These are phyloP conservation scores for Litocranius walleri DNA, from an alignment of 2,113 vertebrate species.

Conservation along the genomic window DNA sequence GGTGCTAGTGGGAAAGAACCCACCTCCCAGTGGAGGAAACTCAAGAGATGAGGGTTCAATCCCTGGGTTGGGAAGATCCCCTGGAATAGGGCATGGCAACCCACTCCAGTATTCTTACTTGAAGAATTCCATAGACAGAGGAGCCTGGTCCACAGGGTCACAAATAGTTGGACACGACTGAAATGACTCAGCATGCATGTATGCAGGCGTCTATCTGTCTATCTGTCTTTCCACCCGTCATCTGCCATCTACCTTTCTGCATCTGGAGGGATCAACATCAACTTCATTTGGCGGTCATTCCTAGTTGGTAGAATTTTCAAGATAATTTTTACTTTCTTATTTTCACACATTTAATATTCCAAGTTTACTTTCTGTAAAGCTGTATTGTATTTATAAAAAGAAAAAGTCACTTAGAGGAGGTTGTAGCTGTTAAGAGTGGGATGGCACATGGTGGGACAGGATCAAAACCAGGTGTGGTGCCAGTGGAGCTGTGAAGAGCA, in stretches of 20 bases:
- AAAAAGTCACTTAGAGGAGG: not conserved
- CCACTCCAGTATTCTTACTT: not conserved
- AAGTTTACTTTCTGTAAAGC: not conserved
- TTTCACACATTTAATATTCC: not conserved
- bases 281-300: not conserved
- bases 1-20: not conserved
- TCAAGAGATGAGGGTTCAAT: not conserved
- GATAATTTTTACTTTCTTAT: not conserved
- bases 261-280: not conserved
- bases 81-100: not conserved
- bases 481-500: not conserved
- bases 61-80: not conserved
- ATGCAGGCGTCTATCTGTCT: not conserved
- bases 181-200: not conserved
- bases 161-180: not conserved
- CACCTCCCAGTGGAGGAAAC: not conserved
- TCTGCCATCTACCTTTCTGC: not conserved
- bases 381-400: not conserved
- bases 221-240: not conserved
- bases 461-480: not conserved
- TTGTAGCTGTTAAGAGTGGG: not conserved
- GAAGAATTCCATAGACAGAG: not conserved
- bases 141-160: not conserved
- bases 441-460: not conserved
- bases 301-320: not conserved